Evolutionary conservation across 2,888 invertebrate genomes (phyloP).

Genomic region (Ectemnius continuus): DNA sequence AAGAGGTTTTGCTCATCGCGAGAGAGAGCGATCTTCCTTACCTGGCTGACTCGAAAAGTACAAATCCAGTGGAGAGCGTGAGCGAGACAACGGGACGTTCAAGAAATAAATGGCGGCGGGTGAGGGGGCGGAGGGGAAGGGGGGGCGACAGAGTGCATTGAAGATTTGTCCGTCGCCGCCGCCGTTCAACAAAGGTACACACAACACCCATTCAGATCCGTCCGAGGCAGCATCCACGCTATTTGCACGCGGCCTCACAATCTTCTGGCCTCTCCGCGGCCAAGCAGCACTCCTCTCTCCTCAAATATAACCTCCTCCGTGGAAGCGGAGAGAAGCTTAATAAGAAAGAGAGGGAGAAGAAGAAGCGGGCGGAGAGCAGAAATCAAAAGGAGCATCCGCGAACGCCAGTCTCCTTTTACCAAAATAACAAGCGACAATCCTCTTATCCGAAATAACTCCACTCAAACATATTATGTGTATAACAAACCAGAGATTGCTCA

Average conservation of each 20-base stretch:
- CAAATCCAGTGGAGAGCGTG: neutral
- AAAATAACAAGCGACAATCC: neutral
- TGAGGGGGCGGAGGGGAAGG: no score
- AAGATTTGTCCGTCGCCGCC: slow-evolving; percentile 44
- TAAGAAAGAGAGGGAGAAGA: neutral
- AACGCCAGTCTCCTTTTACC: neutral
- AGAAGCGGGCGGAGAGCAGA: neutral
- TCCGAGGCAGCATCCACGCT: slow-evolving; percentile 45
- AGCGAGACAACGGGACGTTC: neutral
- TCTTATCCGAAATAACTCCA: neutral
- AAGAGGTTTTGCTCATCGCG: no score
- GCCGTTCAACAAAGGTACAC: slow-evolving; percentile 47
- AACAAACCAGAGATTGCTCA: no score
- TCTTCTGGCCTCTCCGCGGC: slow-evolving; percentile 30
- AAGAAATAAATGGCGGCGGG: slow-evolving; percentile 22
- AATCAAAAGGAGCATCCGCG: slow-evolving; percentile 4
- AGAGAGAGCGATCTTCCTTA: neutral
- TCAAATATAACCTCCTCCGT: neutral
- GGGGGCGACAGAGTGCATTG: slow-evolving; percentile 37
- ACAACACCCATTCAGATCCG: slow-evolving; percentile 42
- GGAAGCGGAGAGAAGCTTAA: no score
- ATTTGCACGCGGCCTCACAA: slow-evolving; percentile 47
- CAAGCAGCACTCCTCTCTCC: neutral
- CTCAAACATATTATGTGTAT: neutral
- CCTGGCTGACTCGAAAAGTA: neutral